Evolutionary conservation across 2,113 vertebrate species (phyloP), one percentile per base, ranked within the genome.

Genomic region (Cettia cetti): DNA sequence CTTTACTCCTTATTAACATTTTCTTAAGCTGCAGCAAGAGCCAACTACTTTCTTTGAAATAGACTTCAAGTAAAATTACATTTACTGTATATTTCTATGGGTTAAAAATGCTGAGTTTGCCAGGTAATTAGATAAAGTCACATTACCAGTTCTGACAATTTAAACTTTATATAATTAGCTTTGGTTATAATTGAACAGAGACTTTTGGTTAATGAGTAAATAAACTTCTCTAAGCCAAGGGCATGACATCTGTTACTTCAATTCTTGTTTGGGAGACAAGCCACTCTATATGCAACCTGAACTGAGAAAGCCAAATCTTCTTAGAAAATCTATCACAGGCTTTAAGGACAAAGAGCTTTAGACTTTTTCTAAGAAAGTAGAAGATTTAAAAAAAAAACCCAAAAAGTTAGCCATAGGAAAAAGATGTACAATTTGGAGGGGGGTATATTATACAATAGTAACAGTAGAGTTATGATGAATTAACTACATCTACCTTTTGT

Each of bases 151-250:
- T 33, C 35, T 23, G 47, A 54, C 31, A 76, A 59, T 53, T 56
- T 52, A 70, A 42, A 57, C 42, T 44, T 65, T 24, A 42, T 35
- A 50, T 66, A 68, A 52, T 64, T 65, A 68, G 53, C 71, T 97
- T 96, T 92, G 92, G 92, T 84, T 87, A 57, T 33, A 79, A 82
- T 16, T 85, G 39, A 92, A 79, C 39, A 84, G 76, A 87, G n/a
- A 90, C 28, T 15, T 53, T 60, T 64, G 65, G 50, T 86, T 81
- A 90, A 86, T 13, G 35, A 74, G n/a, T 23, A 87, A 80, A 88
- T n/a, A 15, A 83, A 78, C 56, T 54, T 57, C 39, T 60, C 20
- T 31, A 78, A 88, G 75, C 71, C 42, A 89, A 59, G 21, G 54
- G 50, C 35, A n/a, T 20, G 13, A 75, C 42, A 75, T 42, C 40